A percentile compares a stretch with the other conserved stretches of the same genome.
These are phyloP conservation scores for Phoenicopterus ruber DNA, from an alignment of 2,113 vertebrate species.

Conservation along the genomic window DNA sequence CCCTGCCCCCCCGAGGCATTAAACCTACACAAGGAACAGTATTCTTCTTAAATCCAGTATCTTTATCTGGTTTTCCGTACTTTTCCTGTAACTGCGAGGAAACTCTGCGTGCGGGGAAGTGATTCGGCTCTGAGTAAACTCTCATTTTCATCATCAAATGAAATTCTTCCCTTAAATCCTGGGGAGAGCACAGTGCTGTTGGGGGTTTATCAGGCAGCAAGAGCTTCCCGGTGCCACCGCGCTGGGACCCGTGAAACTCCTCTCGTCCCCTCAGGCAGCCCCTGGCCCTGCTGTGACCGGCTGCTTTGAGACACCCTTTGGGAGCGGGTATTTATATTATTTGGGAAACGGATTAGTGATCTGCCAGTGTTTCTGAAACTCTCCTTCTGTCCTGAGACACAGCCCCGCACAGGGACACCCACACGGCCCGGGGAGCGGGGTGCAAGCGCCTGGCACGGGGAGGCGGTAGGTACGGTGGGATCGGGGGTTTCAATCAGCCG, in stretches of 20 bases:
- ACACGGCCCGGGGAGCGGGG: background rate
- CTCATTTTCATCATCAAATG: background rate
- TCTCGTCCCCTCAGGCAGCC: background rate
- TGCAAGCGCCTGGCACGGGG: background rate
- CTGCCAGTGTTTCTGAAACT: background rate
- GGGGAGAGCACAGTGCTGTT: background rate
- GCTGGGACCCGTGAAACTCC: too few species aligned
- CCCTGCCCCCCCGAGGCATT: background rate
- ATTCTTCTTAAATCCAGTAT: too few species aligned
- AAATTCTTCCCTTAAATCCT: background rate
- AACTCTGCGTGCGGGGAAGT: too few species aligned
- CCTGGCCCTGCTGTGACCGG: background rate
- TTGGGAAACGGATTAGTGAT: background rate
- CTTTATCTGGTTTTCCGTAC: background rate
- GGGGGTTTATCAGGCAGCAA: background rate
- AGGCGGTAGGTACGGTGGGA: background rate
- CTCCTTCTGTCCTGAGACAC: background rate
- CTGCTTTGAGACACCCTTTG: background rate
- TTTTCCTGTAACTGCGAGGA: too few species aligned
- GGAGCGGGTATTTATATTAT: background rate
- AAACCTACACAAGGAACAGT: background rate
- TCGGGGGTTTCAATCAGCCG: background rate
- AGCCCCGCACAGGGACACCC: background rate
- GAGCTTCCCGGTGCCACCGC: rapidly evolving
- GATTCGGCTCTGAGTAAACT: background rate